phyloP scores from a whole-genome alignment of 2,888 invertebrate genomes.

The Hirtodrosophila confusa region DNA sequence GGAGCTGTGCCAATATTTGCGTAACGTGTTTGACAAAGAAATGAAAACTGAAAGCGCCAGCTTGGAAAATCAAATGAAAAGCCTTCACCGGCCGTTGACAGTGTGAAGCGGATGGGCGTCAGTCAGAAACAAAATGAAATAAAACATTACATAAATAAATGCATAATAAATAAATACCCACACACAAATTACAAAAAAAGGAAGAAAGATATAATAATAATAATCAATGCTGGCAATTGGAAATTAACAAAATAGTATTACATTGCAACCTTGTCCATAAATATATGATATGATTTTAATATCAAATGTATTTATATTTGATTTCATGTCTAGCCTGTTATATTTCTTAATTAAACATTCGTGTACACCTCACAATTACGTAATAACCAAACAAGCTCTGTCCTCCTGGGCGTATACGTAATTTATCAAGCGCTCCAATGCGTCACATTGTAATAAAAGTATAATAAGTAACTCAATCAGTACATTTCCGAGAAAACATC shows the following conservation, averaged over 20 bases:
- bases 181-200: not conserved
- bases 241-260: too few species aligned
- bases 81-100: slow-evolving; percentile 21
- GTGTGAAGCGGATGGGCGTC: not conserved
- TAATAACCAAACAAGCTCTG: too few species aligned
- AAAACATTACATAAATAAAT: slow-evolving; percentile 10
- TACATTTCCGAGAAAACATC: too few species aligned
- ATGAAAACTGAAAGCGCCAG: slow-evolving; percentile 78
- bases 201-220: not conserved
- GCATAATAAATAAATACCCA: slow-evolving; percentile 4
- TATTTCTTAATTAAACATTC: not conserved
- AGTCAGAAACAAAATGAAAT: slow-evolving; percentile 12
- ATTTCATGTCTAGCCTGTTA: too few species aligned
- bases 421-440: too few species aligned
- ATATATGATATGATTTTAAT: too few species aligned
- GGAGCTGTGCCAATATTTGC: slow-evolving; percentile 79
- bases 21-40: slow-evolving; percentile 80
- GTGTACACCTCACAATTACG: not conserved
- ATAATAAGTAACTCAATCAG: too few species aligned
- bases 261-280: too few species aligned
- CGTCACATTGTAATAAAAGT: too few species aligned
- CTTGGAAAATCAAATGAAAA: slow-evolving; percentile 77
- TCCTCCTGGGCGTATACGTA: too few species aligned
- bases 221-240: too few species aligned
- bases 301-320: too few species aligned